Evolutionary conservation across 2,113 vertebrate genomes (phyloP), one percentile per base, ranked within the genome.

Genomic region (Apodemus speciosus): DNA sequence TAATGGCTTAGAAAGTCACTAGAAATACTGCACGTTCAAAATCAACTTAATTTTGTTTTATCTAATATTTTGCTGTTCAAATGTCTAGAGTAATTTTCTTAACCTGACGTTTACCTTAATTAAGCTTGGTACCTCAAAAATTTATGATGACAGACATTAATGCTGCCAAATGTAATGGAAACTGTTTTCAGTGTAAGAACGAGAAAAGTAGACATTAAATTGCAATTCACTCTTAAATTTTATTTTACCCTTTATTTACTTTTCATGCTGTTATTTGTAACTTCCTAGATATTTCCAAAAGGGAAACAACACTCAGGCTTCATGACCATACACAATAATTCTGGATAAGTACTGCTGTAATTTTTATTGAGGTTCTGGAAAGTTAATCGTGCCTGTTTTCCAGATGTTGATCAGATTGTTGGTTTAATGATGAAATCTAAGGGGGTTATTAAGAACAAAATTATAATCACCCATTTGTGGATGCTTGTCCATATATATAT

Each of bases 341-440:
- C 18, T 35, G 92, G 92, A 93, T 95, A 96, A 94, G 87, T 93
- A 94, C 90, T 85, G 92, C 84, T 93, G 38, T 96, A 85, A 83
- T 96, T 94, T n/a, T 96, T 94, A 97, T 94, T 97, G 96, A 90
- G 81, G 91, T 90, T 92, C 93, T 97, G 85, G 90, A 96, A 94
- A 96, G 93, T 97, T 97, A 95, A 96, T 92, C 53, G 75, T 95
- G 94, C 90, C 58, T 46, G 62, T 49, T 90, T 97, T 92, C 96
- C 95, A 98, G 97, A 97, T 97, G 96, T 97, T 93, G 88, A 93
- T 96, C 49, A 69, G 60, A 3, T 97, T 97, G 96, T 98, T 97
- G 95, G 94, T 89, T 97, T 97, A 97, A 97, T 98, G 97, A 94
- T 96, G 87, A 95, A 96, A 96, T 96, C 92, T 97, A 88, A 96